Percentiles rank a stretch among this genome's conserved stretches.
phyloP scores from a whole-genome alignment of 2,113 vertebrate genomes.

The Lethenteron camtschaticum region DNA sequence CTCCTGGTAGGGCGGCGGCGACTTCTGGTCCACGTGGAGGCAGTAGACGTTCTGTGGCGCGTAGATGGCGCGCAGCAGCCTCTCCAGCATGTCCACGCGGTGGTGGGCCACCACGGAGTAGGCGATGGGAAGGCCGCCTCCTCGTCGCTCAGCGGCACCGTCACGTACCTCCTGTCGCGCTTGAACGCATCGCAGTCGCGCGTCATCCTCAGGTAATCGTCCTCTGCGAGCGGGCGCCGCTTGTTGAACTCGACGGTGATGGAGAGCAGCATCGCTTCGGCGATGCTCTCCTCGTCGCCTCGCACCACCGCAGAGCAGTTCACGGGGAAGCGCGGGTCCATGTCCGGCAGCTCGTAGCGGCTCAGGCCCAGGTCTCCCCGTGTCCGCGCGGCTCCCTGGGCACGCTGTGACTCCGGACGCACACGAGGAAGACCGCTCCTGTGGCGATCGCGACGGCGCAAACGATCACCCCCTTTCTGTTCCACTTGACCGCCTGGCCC shows the following conservation, averaged over 20 bases:
- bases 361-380: too few species aligned
- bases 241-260: constrained; percentile 16
- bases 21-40: constrained; percentile 45
- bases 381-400: too few species aligned
- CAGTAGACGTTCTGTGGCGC: constrained; percentile 71
- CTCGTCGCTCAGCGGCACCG: constrained; percentile 33
- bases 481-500: too few species aligned
- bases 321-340: constrained; percentile 8
- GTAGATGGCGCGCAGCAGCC: constrained; percentile 47
- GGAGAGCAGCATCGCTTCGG: constrained; percentile 12
- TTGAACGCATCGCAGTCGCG: constrained; percentile 32
- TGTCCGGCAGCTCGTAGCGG: too few species aligned
- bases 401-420: too few species aligned
- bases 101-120: constrained; percentile 70
- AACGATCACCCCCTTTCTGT: too few species aligned
- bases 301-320: constrained; percentile 28
- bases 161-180: constrained; percentile 27
- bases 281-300: constrained; percentile 21
- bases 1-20: constrained; percentile 22
- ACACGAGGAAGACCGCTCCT: too few species aligned
- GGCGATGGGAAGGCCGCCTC: constrained; percentile 40
- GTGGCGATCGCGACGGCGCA: too few species aligned
- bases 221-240: constrained; percentile 13
- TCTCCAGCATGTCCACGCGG: constrained; percentile 71
- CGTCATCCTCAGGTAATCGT: constrained; percentile 32